A percentile compares a stretch with the other conserved stretches of the same genome.
Evolutionary conservation across 2,113 vertebrate species (phyloP).

Genomic region (Pelobates fuscus): DNA sequence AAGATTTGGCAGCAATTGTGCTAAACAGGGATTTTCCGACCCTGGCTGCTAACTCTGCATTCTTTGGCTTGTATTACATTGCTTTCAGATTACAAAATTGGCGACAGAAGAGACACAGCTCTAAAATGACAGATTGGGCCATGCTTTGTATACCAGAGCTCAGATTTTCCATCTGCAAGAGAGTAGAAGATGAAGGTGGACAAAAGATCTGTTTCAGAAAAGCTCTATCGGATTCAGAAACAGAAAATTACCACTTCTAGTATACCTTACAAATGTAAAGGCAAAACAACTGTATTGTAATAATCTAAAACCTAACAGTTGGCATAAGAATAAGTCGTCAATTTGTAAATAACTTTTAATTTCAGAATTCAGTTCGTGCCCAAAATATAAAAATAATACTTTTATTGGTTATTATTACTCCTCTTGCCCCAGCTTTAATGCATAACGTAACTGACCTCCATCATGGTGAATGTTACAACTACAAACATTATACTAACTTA

Average conservation of each 20-base stretch:
- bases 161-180: constrained; percentile 82
- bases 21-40: constrained; percentile 71
- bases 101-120: constrained; percentile 71
- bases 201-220: constrained; percentile 57
- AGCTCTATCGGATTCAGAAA: not conserved
- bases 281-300: too few relatives aligned
- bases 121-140: constrained; percentile 76
- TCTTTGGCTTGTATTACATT: constrained; percentile 76
- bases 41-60: constrained; percentile 68
- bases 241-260: too few relatives aligned
- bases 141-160: constrained; percentile 78
- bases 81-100: constrained; percentile 77
- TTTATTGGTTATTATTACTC: too few relatives aligned
- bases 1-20: constrained; percentile 63
- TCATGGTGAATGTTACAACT: too few relatives aligned
- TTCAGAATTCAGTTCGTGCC: not conserved
- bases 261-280: too few relatives aligned
- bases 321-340: too few relatives aligned
- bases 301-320: too few relatives aligned
- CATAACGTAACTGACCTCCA: too few relatives aligned
- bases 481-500: too few relatives aligned
- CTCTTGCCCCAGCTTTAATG: too few relatives aligned
- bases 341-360: not conserved
- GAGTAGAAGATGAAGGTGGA: constrained; percentile 73
- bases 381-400: too few relatives aligned